Evolutionary conservation across 2,888 invertebrate species (phyloP), one percentile per base, ranked within the genome.

Genomic region (Ectemnius lituratus): DNA sequence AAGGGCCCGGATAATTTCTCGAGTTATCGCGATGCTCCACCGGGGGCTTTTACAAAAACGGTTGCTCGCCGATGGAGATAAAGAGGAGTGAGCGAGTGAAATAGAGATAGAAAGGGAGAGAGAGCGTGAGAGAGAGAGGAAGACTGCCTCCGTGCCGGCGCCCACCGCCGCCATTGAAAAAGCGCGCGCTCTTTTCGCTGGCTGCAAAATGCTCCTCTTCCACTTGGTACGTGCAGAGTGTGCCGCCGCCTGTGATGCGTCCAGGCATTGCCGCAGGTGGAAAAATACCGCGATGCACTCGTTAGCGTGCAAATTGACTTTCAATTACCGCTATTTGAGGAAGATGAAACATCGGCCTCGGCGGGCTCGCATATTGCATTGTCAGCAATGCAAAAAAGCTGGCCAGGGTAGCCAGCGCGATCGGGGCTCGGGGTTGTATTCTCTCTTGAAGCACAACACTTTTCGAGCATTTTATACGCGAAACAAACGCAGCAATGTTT

Each of bases 21-120:
- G 75, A 72, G 83, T 83, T 84, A 84, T 84, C 84, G 78, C 82
- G 84, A 84, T 84, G 77, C 81, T 78, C 76, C 80, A 76, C 70
- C 76, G 69, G 76, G 37, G 75, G 76, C 79, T 82, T 77, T 75
- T 77, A 73, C 80, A 82, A 80, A 83, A 82, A 82, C 82, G 76
- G 76, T 80, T 82, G 76, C 80, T 80, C 82, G 73, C 62, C 82
- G 75, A 82, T 82, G 79, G 72, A 82, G 82, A 82, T 82, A 82
- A 83, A 82, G 75, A 73, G 71, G 67, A 71, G 11, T 20, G 60
- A 64, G 69, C 62, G 52, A 11, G 37, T 8, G 37, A 37, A 8
- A 4, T 2, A 37, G 37, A 4, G 11, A 37, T 2, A 0, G 37
- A 37, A 0, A 8, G 37, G 1, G 60, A 64, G 69, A 64, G 69